Percentiles rank a stretch among this genome's conserved stretches.
phyloP scores from a whole-genome alignment of 53 echinoderm and acorn worm genomes.

The Stichopus horrens region DNA sequence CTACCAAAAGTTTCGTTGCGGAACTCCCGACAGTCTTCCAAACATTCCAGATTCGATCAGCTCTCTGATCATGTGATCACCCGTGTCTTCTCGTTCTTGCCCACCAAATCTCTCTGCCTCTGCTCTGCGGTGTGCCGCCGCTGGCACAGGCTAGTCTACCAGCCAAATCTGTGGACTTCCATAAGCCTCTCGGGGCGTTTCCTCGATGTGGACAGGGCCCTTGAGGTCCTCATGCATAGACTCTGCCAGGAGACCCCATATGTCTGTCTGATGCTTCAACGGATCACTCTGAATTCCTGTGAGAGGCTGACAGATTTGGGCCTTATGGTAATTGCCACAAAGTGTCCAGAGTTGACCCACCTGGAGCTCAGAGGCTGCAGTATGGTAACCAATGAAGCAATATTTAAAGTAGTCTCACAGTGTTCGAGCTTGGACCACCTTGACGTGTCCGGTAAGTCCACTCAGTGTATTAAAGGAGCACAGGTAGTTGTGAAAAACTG shows the following conservation, averaged over 20 bases:
- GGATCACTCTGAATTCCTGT: slow-evolving; percentile 79
- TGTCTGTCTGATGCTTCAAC: slow-evolving; percentile 78
- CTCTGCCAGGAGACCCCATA: slow-evolving; percentile 91
- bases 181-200: slow-evolving; percentile 65
- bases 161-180: slow-evolving; percentile 81
- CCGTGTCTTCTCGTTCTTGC: slow-evolving; percentile 80
- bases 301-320: slow-evolving; percentile 73
- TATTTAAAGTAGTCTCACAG: slow-evolving; percentile 86
- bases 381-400: slow-evolving; percentile 83
- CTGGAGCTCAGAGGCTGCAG: slow-evolving; percentile 83
- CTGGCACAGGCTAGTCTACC: slow-evolving; percentile 88
- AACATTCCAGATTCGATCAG: slow-evolving; percentile 69
- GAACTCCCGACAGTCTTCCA: slow-evolving; percentile 9
- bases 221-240: slow-evolving; percentile 73
- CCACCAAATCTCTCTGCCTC: slow-evolving; percentile 76
- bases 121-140: slow-evolving; percentile 76
- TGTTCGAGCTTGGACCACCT: slow-evolving; percentile 89
- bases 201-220: slow-evolving; percentile 67
- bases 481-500: background rate
- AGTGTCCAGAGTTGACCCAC: slow-evolving; percentile 83
- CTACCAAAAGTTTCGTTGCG: background rate
- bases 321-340: slow-evolving; percentile 64
- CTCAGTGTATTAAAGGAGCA: background rate
- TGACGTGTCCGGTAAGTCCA: slow-evolving; percentile 83
- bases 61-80: slow-evolving; percentile 81